Percentiles rank a stretch among this genome's conserved stretches.
phyloP scores from a whole-genome alignment of 2,888 invertebrate genomes.

The Drosophila borborema region DNA sequence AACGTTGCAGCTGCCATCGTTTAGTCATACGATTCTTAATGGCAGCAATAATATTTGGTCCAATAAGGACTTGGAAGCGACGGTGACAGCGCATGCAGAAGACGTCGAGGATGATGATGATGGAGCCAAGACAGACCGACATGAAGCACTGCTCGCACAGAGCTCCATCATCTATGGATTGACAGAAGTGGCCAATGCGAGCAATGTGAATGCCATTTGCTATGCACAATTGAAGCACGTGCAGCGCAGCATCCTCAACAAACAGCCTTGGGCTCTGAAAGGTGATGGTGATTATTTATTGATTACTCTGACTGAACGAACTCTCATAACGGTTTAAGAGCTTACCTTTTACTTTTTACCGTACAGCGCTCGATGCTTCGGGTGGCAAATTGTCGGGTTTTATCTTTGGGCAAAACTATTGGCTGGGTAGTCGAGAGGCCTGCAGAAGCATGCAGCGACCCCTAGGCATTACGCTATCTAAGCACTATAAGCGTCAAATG shows the following conservation, averaged over 20 bases:
- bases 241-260: constrained; percentile 83
- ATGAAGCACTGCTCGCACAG: constrained; percentile 57
- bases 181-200: constrained; percentile 78
- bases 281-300: constrained; percentile 85
- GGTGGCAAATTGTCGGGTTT: constrained; percentile 87
- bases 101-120: neutral
- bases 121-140: constrained; percentile 22
- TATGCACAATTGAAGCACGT: constrained; percentile 84
- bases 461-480: constrained; percentile 82
- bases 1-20: constrained; percentile 26
- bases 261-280: constrained; percentile 86
- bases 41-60: constrained; percentile 37
- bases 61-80: constrained; percentile 22
- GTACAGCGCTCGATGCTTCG: constrained; percentile 87
- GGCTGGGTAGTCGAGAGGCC: constrained; percentile 87
- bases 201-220: constrained; percentile 82
- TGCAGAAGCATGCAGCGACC: constrained; percentile 85
- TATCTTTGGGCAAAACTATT: constrained; percentile 87
- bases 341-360: constrained; percentile 10
- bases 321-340: neutral
- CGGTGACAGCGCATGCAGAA: neutral
- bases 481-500: constrained; percentile 83
- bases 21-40: constrained; percentile 24
- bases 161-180: constrained; percentile 84
- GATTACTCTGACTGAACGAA: constrained; percentile 15